Base-by-base conservation (phyloP, 2,888 invertebrate genomes). In the Tetropium fuscum region DNA sequence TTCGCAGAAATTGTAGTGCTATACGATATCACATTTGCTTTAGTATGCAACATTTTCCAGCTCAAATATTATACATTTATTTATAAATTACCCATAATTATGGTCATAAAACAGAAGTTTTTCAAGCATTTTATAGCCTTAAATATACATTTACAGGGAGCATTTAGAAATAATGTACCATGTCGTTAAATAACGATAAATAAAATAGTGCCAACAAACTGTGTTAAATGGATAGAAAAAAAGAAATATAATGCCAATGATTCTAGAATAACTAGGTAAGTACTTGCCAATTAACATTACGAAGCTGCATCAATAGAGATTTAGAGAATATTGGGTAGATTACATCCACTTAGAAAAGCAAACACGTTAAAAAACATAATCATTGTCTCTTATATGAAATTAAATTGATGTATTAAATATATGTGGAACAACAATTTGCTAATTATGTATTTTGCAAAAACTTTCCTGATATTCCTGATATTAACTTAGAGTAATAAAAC, bases 61-160 rank as follows among this genome's bases (percentile, higher is more conserved):
- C 15, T 55, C 58, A 59, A 60, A 56, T 60, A 60, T 58, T 58
- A 47, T 32, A 49, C 67, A 66, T 66, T 65, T 68, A 64, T 69
- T 57, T 60, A 66, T 68, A 70, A 73, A 72, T 70, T 69, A 64
- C 60, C 65, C 65, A 54, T 74, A 73, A 73, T 73, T 70, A 72
- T 63, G 60, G 69, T 66, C 55, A 70, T 73, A 73, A 72, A 67
- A 55, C 44, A 47, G 56, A 45, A 59, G 63, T 48, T 62, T 57
- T 64, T 65, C 51, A 38, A 53, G 40, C 53, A 53, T 40, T 58
- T 58, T 58, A 58, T 53, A 36, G 47, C 51, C 40, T 44, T 32
- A 43, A 58, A 27, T 53, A 20, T 19, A 34, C 36, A 45, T 36
- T 51, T 25, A 40, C 8, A 40, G 2, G 11, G 16, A 38, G 27